phyloP scores from a whole-genome alignment of 1,140 invertebrate species.

The Cardiocondyla obscurior region DNA sequence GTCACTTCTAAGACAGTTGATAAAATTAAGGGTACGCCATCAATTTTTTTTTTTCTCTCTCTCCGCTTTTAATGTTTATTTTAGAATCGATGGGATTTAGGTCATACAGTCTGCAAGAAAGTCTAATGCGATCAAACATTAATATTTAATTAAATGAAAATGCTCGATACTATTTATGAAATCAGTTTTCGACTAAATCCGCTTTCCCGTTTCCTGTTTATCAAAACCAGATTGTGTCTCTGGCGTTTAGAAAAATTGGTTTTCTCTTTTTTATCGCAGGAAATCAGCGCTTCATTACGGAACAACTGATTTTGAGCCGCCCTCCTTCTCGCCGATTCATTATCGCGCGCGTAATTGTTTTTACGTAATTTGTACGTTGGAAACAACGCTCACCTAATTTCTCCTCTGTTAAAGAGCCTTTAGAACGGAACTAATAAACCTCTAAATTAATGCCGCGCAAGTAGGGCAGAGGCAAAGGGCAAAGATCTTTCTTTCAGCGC shows the following conservation, averaged over 20 bases:
- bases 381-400: not conserved
- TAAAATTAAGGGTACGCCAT: no score
- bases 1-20: not conserved
- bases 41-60: not conserved
- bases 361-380: not conserved
- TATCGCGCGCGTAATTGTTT: not conserved
- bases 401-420: not conserved
- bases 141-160: not conserved
- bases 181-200: not conserved
- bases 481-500: conserved; percentile 22
- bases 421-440: not conserved
- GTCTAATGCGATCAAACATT: not conserved
- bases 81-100: not conserved
- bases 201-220: not conserved
- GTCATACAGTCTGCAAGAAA: not conserved
- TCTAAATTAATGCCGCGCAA: not conserved
- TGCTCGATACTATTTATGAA: not conserved
- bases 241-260: not conserved
- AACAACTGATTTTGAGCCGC: not conserved
- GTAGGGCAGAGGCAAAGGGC: conserved; percentile 25
- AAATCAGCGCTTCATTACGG: not conserved
- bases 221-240: not conserved
- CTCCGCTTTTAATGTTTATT: not conserved
- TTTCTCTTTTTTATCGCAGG: not conserved
- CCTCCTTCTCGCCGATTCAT: not conserved